phyloP scores from a whole-genome alignment of 2,888 invertebrate genomes.

The Ctenicera cuprea region DNA sequence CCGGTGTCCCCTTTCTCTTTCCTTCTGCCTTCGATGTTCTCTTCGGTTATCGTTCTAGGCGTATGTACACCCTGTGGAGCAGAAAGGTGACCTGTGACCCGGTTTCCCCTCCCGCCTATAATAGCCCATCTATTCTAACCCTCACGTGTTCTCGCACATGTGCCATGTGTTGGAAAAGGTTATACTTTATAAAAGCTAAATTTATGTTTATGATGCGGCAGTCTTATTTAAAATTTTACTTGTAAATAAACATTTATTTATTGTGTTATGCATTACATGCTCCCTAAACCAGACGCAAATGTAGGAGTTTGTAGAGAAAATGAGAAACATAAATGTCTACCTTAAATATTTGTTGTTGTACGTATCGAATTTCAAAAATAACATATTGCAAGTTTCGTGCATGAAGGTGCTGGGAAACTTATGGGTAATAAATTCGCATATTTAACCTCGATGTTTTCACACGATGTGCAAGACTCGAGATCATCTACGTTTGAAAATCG shows the following conservation, averaged over 20 bases:
- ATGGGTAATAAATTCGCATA: constrained; percentile 45
- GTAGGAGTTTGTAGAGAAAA: neutral
- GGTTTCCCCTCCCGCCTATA: constrained; percentile 52
- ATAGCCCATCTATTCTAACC: constrained; percentile 57
- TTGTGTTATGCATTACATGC: neutral
- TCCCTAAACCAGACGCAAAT: neutral
- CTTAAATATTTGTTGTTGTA: neutral
- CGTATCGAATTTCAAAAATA: constrained; percentile 11
- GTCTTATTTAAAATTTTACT: constrained; percentile 36
- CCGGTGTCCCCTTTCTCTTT: constrained; percentile 10
- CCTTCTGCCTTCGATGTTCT: constrained; percentile 4
- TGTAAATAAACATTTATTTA: constrained; percentile 32
- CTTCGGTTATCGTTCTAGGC: constrained; percentile 22
- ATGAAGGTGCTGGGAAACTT: constrained; percentile 9
- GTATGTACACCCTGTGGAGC: constrained; percentile 51
- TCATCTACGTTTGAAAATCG: constrained; percentile 59
- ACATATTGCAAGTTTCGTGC: neutral
- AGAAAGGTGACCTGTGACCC: constrained; percentile 57
- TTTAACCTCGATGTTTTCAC: constrained; percentile 47
- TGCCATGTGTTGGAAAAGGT: constrained; percentile 54
- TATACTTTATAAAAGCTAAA: constrained; percentile 53
- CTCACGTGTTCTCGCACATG: constrained; percentile 58
- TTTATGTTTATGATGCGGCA: constrained; percentile 49
- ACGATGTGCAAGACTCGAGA: constrained; percentile 44
- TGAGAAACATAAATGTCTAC: too few relatives aligned